Evolutionary conservation across 2,888 invertebrate species (phyloP).

Genomic region (Endomychus coccineus): DNA sequence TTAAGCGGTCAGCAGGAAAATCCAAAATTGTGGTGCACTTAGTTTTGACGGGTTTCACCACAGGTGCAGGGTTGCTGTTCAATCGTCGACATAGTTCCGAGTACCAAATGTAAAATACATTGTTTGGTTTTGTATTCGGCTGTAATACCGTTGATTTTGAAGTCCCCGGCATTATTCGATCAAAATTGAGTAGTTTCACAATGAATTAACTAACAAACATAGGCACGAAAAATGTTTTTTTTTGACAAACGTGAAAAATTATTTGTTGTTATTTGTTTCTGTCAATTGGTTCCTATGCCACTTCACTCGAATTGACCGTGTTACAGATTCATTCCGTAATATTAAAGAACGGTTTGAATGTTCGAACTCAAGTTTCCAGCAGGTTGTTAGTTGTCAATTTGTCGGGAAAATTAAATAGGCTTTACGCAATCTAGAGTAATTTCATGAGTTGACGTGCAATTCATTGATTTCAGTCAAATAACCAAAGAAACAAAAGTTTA

Average conservation of each 20-base stretch:
- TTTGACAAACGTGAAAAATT: constrained; percentile 15
- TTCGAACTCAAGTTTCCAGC: too few relatives aligned
- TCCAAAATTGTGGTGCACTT: constrained; percentile 47
- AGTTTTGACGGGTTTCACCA: constrained; percentile 37
- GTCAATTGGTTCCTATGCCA: too few relatives aligned
- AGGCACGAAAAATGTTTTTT: constrained; percentile 15
- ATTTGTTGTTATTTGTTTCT: too few relatives aligned
- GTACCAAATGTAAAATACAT: constrained; percentile 43
- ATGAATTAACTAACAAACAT: constrained; percentile 16
- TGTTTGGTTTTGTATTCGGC: constrained; percentile 33
- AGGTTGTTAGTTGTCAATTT: too few relatives aligned
- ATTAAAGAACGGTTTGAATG: too few relatives aligned
- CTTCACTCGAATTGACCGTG: too few relatives aligned
- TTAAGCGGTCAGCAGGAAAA: constrained; percentile 67
- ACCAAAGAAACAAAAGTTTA: too few relatives aligned
- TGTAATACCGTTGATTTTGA: constrained; percentile 23
- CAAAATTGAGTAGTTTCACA: constrained; percentile 10
- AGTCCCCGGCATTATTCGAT: constrained; percentile 14
- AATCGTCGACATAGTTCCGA: constrained; percentile 40
- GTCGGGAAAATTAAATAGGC: too few relatives aligned
- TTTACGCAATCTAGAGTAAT: too few relatives aligned
- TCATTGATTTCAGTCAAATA: too few relatives aligned
- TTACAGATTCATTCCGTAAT: too few relatives aligned
- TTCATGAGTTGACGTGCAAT: too few relatives aligned
- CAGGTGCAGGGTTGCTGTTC: constrained; percentile 35